Percentiles rank a stretch among this genome's conserved stretches.
Conservation (phyloP, 2,113 vertebrate genomes). For the Gnathonemus echidnorhynchus region DNA sequence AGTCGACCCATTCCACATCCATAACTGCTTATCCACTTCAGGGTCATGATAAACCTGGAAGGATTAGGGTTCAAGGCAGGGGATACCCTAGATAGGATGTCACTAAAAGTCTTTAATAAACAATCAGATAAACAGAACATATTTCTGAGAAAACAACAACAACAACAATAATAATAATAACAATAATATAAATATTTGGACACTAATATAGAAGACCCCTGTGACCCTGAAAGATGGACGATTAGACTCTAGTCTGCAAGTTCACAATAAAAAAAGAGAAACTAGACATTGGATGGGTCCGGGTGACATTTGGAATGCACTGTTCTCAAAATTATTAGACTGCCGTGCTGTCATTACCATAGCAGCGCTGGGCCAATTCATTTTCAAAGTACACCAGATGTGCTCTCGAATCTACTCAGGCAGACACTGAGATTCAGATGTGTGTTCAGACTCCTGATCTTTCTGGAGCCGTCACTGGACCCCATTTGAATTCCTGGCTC, state of each 20-base stretch:
- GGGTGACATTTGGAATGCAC: conserved; percentile 44
- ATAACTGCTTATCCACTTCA: not conserved
- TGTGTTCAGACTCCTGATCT: conserved; percentile 19
- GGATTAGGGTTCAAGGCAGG: not conserved
- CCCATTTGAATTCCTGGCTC: conserved; percentile 15
- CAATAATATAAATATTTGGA: not conserved
- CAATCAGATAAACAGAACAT: not conserved
- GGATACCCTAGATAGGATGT: not conserved
- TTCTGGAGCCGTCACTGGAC: not conserved
- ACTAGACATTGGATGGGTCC: conserved; percentile 30
- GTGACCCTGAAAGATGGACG: not conserved
- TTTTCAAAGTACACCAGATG: conserved; percentile 66
- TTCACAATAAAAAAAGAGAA: not conserved
- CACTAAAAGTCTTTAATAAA: not conserved
- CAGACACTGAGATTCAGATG: conserved; percentile 41
- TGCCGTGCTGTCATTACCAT: conserved; percentile 43
- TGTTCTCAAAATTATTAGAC: conserved; percentile 45
- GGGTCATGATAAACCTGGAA: not conserved
- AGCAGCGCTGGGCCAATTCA: conserved; percentile 41
- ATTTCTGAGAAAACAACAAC: not conserved
- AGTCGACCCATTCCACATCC: not conserved
- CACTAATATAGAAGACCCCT: not conserved
- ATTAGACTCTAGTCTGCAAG: conserved; percentile 14
- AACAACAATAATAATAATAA: not conserved
- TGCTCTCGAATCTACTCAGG: conserved; percentile 53